These are phyloP conservation scores for Pelodytes ibericus DNA, from an alignment of 2,797 vertebrate species.

Conservation along the genomic window DNA sequence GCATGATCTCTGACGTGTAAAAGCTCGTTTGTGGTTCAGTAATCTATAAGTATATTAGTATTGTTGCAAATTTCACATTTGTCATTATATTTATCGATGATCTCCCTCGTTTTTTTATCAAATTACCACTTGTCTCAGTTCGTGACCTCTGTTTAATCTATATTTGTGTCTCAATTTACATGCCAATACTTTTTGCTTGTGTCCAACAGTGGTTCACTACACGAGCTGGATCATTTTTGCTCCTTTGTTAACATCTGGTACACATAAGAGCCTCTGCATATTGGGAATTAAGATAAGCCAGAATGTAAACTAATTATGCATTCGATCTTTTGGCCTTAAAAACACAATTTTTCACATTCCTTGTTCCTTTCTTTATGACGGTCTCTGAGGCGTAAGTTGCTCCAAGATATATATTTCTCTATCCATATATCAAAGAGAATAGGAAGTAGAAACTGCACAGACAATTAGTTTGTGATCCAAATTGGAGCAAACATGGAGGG, in stretches of 20 bases:
- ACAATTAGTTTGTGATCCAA: constrained; percentile 31
- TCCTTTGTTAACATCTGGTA: constrained; percentile 43
- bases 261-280: constrained; percentile 25
- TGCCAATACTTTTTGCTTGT: constrained; percentile 5
- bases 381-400: constrained; percentile 5
- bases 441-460: constrained; percentile 19
- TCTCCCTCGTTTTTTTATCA: background rate
- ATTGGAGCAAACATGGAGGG: constrained; percentile 35
- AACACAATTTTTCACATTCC: constrained; percentile 21
- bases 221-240: constrained; percentile 12
- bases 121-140: constrained; percentile 6
- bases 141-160: constrained; percentile 15
- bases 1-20: too few relatives aligned
- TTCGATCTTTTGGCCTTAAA: constrained; percentile 27
- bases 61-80: too few relatives aligned
- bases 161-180: background rate
- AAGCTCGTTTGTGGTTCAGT: too few relatives aligned
- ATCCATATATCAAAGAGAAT: constrained; percentile 19
- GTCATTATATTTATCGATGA: background rate
- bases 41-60: too few relatives aligned
- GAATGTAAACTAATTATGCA: constrained; percentile 23
- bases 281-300: constrained; percentile 18
- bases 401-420: constrained; percentile 39
- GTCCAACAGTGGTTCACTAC: constrained; percentile 8
- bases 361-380: constrained; percentile 10